Evolutionary conservation across 2,797 vertebrate species (phyloP).

Genomic region (Lacerta agilis): DNA sequence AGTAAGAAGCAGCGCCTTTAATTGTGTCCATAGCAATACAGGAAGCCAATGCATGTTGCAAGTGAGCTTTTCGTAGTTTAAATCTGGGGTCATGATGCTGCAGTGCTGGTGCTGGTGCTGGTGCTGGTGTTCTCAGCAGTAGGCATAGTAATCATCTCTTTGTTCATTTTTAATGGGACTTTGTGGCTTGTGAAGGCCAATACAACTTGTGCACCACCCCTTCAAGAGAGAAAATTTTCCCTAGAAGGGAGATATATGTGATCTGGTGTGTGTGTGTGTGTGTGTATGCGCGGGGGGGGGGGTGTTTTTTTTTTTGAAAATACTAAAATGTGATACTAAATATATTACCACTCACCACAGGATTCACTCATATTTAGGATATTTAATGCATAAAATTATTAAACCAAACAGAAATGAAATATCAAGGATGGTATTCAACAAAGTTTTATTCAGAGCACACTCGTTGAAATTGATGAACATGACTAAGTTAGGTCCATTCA

Average conservation of each 20-base stretch:
- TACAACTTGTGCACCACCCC: background rate
- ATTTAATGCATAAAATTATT: background rate
- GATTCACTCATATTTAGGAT: background rate
- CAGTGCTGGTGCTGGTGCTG: background rate
- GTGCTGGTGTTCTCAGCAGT: background rate
- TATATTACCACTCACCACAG: background rate
- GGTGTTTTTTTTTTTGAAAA: no score
- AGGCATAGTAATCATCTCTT: background rate
- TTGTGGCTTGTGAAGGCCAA: background rate
- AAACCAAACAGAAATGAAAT: background rate
- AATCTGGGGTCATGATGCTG: no score
- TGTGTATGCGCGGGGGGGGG: rapidly evolving
- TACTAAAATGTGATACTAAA: background rate
- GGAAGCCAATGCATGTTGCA: background rate
- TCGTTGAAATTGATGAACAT: no score
- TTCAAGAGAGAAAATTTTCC: background rate
- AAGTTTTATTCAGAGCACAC: no score
- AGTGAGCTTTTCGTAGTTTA: no score
- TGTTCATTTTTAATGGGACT: background rate
- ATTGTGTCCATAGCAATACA: background rate
- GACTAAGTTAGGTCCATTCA: no score
- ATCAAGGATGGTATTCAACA: background rate
- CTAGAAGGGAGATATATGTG: no score
- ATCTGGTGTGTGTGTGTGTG: background rate
- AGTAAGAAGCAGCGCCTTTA: background rate